Base-by-base conservation (phyloP, 1,140 invertebrate genomes). In the Solenopsis fugax region DNA sequence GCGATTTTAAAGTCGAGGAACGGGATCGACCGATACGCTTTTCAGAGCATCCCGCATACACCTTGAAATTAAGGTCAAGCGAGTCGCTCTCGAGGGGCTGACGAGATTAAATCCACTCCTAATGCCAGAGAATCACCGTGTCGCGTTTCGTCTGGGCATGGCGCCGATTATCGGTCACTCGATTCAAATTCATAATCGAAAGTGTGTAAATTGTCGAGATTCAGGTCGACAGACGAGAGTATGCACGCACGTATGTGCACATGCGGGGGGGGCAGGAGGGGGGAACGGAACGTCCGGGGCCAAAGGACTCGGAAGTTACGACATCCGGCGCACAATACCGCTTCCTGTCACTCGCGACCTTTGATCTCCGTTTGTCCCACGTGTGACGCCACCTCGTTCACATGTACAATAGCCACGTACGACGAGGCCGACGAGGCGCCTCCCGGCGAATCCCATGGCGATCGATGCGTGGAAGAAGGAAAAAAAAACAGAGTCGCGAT, bases 281-380 rank as follows among this genome's bases (percentile, higher is more conserved):
- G 29, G 29, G 29, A 29, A 2, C 29, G 29, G 2, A 29, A 29
- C 4, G 48, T 82, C 16, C 64, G 87, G 84, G 89, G 62, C 89
- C 76, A 91, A 90, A 91, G 89, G 91, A 92, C 87, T 91, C 89
- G 91, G 92, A 93, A 92, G 91, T 92, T 89, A 88, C 88, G 88
- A 91, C 88, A 88, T 92, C 87, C 88, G 89, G 86, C 82, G 84
- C 56, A 85, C 80, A 89, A 89, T 85, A 73, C 69, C 48, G 71
- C 67, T 91, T 91, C 90, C 89, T 89, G 90, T 67, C 87, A 84
- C 81, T 75, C 75, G 73, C 75, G 87, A 91, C 89, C 87, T 88
- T 89, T 91, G 89, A 80, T 90, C 89, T 58, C 77, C n/a, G 76
- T 77, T 56, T 90, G 84, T 67, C 69, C 76, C 89, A 86, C 72